Evolutionary conservation across 2,888 invertebrate genomes (phyloP), one percentile per base, ranked within the genome.

Genomic region (Nyleta sp.): DNA sequence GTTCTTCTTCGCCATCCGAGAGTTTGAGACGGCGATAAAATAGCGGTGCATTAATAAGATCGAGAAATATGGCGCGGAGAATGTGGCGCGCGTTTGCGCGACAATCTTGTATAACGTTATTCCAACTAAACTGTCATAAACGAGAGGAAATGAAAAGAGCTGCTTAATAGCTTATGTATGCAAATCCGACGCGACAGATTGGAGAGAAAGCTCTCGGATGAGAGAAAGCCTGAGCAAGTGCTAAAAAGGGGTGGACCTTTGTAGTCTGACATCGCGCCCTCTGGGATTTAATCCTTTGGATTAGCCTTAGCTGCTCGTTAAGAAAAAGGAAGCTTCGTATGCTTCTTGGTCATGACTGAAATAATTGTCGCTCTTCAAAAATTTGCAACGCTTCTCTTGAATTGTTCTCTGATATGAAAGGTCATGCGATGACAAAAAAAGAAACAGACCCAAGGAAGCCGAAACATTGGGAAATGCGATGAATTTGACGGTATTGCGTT

Each of bases 131-230:
- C 90, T 90, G 89, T 91, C 90, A 90, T 91, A 90, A 90, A 90
- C 90, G 89, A 85, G 90, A 89, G 91, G 91, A 91, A 91, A 91
- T 91, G 90, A 90, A 91, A 91, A 91, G 91, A 90, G 90, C 89
- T 90, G 87, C 87, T 90, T 90, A 91, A 91, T 91, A 90, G 91
- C 87, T 90, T 91, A 89, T 89, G 87, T 89, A 91, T 91, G 91
- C 89, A 90, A 91, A 91, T 91, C 74, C 80, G 65, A 82, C 80
- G 86, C 84, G 84, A 88, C 89, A 89, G 89, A 89, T 89, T 88
- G 89, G 87, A 83, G 84, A 81, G 89, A 89, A 86, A 87, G 86
- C 88, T 85, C 76, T 70, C 62, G 65, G 79, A 76, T 80, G 77
- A 62, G 78, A 78, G 78, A 81, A 80, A 73, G 79, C 76, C 55